Base-by-base conservation (phyloP, 2,113 vertebrate species). In the Pimephales promelas region DNA sequence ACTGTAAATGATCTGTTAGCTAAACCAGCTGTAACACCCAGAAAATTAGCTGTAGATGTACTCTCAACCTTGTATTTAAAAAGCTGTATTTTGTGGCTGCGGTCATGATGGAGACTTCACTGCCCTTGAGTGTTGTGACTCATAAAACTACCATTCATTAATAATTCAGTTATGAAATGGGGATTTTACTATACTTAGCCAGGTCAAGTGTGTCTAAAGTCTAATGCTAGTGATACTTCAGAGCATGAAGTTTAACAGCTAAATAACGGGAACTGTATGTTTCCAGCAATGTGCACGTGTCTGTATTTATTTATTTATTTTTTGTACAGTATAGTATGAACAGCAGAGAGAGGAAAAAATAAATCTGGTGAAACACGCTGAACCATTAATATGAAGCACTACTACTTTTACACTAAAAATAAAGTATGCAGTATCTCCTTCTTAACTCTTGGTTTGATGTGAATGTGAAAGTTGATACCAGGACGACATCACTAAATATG, bases 141-240 rank as follows among this genome's bases (percentile, higher is more conserved):
- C 77, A 54, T 24, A 56, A 75, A 71, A 66, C 47, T 14, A 36
- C 36, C 66, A 4, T 34, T 72, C 11, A 70, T 79, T 71, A 84
- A 36, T 31, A 70, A 84, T 24, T 71, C 18, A 72, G 56, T 61
- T 72, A 79, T 79, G 40, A 45, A 79, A 79, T 3, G n/a, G 20
- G 40, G 75, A 75, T 66, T 76, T 76, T 52, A 74, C 26, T 57
- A 18, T 72, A 82, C 72, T 83, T 28, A 52, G 28, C 22, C 31
- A 1, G 59, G 62, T 71, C 74, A 72, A 72, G 26, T 34, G 34
- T 43, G n/a, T 76, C 43, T 20, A 24, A 11, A 34, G 36, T 10
- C 64, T n/a, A 24, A 56, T 45, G 66, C 26, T 40, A 52, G 28
- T 64, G 34, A 64, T 57, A 72, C 20, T 40, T 10, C 56, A 28